Percentiles rank a stretch among this genome's conserved stretches.
Evolutionary conservation across 2,113 vertebrate species (phyloP).

Genomic region (Spermophilus dauricus): DNA sequence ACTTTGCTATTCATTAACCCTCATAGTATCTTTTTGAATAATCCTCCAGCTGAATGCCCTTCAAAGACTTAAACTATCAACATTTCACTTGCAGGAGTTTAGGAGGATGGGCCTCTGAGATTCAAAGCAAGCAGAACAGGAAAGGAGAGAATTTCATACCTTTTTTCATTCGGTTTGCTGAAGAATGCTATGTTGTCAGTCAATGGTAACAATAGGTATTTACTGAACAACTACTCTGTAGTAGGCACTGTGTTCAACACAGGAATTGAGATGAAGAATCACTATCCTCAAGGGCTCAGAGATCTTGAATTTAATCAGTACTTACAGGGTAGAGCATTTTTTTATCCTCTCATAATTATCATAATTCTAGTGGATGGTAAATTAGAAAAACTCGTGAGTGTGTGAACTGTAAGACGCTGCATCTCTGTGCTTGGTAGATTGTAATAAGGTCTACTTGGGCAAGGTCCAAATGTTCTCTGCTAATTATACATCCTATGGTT

Average conservation of each 20-base stretch:
- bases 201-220: background rate
- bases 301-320: slow-evolving; percentile 66
- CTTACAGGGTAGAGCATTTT: slow-evolving; percentile 59
- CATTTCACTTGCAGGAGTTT: slow-evolving; percentile 63
- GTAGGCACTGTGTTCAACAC: background rate
- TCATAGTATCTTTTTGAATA: slow-evolving; percentile 59
- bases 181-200: slow-evolving; percentile 2
- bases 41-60: slow-evolving; percentile 59
- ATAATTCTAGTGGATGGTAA: slow-evolving; percentile 70
- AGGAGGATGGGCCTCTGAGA: slow-evolving; percentile 52
- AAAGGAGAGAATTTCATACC: slow-evolving; percentile 18
- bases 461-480: background rate
- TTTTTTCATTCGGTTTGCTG: background rate
- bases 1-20: slow-evolving; percentile 66
- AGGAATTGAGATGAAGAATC: background rate
- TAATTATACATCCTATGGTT: background rate
- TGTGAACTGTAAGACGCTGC: slow-evolving; percentile 15
- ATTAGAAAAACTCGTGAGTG: slow-evolving; percentile 71
- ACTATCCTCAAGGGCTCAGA: slow-evolving; percentile 67
- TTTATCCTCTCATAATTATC: slow-evolving; percentile 73
- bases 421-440: background rate
- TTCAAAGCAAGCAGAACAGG: slow-evolving; percentile 51
- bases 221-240: background rate
- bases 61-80: slow-evolving; percentile 76
- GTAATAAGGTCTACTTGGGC: background rate